Percentiles rank a stretch among this genome's conserved stretches.
Evolutionary conservation across 2,888 invertebrate species (phyloP).

Genomic region (Punctoribates punctum): DNA sequence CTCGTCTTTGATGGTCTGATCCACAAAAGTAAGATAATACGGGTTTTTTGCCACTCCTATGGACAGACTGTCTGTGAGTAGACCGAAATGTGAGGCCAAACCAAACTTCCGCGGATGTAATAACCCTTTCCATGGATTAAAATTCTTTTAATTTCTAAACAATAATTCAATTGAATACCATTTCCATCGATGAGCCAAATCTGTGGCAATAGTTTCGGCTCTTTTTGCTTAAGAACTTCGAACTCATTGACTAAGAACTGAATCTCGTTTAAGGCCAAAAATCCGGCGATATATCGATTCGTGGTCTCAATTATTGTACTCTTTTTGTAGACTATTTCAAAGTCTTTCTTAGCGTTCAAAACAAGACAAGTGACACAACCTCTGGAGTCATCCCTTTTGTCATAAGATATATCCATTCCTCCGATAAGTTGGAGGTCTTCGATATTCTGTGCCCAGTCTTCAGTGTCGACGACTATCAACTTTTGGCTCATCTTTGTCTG

Average conservation of each 20-base stretch:
- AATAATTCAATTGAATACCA: constrained; percentile 49
- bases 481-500: constrained; percentile 23
- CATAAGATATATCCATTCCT: constrained; percentile 21
- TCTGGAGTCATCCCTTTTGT: not conserved
- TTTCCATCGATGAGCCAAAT: constrained; percentile 56
- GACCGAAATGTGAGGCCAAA: constrained; percentile 56
- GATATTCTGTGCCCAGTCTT: not conserved
- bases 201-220: constrained; percentile 53
- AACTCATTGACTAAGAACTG: constrained; percentile 51
- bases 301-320: constrained; percentile 48
- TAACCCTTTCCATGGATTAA: constrained; percentile 44
- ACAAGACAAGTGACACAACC: constrained; percentile 11
- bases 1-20: constrained; percentile 50
- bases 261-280: constrained; percentile 55
- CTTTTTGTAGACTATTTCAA: constrained; percentile 10
- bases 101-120: constrained; percentile 55
- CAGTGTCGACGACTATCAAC: not conserved
- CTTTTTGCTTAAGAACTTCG: constrained; percentile 49
- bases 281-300: constrained; percentile 55
- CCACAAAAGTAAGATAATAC: constrained; percentile 50
- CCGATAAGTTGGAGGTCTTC: constrained; percentile 14
- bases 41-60: constrained; percentile 56
- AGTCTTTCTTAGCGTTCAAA: not conserved
- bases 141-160: not conserved
- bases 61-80: constrained; percentile 52